Evolutionary conservation across 2,888 invertebrate genomes (phyloP).

Genomic region (Apocheima hispidaria): DNA sequence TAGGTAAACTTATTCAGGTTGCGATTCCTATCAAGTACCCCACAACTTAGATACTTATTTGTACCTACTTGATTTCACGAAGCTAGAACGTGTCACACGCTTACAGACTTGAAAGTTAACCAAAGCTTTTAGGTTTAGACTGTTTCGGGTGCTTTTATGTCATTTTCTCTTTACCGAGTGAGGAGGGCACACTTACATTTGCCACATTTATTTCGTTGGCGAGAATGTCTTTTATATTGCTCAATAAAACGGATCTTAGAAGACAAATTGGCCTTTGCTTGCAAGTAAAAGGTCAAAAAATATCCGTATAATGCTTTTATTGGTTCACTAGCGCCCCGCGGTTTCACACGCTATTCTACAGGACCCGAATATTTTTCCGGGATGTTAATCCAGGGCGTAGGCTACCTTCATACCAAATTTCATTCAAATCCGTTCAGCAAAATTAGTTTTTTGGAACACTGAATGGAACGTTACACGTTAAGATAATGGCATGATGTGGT

Average conservation of each 20-base stretch:
- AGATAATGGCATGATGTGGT: too few relatives aligned
- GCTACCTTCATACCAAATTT: too few relatives aligned
- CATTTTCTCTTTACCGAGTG: slow-evolving; percentile 17
- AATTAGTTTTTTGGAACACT: too few relatives aligned
- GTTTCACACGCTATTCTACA: too few relatives aligned
- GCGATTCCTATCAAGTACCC: background rate
- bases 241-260: slow-evolving; percentile 31
- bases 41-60: background rate
- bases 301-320: slow-evolving; percentile 5
- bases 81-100: slow-evolving; percentile 12
- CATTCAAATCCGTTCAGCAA: too few relatives aligned
- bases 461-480: too few relatives aligned
- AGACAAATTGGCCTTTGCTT: slow-evolving; percentile 19
- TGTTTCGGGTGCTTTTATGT: slow-evolving; percentile 25
- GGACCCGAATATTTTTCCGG: too few relatives aligned
- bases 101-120: slow-evolving; percentile 25
- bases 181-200: slow-evolving; percentile 23
- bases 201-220: slow-evolving; percentile 22
- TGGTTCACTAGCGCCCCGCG: too few relatives aligned
- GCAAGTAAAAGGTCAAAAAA: slow-evolving; percentile 19
- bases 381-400: too few relatives aligned
- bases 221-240: slow-evolving; percentile 28
- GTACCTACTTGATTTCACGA: background rate
- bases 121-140: slow-evolving; percentile 26
- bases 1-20: background rate